Evolutionary conservation across 2,888 invertebrate genomes (phyloP).

Genomic region (Pinctada fucata): DNA sequence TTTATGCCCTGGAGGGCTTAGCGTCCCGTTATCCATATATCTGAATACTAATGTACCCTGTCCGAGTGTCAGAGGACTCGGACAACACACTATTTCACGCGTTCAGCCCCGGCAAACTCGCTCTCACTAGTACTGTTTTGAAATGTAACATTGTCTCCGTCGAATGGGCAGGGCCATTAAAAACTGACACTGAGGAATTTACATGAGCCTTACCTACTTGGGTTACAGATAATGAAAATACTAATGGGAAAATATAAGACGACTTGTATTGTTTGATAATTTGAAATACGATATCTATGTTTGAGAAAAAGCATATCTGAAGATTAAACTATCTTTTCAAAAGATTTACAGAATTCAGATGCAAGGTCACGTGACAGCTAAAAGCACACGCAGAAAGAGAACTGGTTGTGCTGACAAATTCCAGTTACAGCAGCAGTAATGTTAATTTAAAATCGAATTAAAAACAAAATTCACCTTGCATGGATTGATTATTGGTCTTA

Average conservation of each 20-base stretch:
- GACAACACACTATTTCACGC: neutral
- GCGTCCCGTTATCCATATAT: slow-evolving; percentile 25
- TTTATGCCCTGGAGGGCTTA: neutral
- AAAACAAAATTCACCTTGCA: no score
- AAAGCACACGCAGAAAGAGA: no score
- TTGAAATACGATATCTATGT: neutral
- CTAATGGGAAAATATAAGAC: no score
- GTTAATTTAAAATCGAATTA: no score
- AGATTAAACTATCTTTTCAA: no score
- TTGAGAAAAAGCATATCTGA: no score
- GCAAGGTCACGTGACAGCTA: no score
- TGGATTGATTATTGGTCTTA: no score
- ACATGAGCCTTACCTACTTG: neutral
- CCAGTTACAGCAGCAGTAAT: no score
- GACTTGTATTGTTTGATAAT: neutral
- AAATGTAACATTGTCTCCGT: neutral
- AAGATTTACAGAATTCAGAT: no score
- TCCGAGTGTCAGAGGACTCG: slow-evolving; percentile 8
- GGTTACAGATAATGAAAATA: neutral
- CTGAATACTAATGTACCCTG: slow-evolving; percentile 31
- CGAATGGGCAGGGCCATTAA: neutral
- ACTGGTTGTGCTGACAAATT: no score
- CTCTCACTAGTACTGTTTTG: neutral
- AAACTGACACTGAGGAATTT: neutral
- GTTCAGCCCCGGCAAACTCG: neutral